Percentiles rank a stretch among this genome's conserved stretches.
Evolutionary conservation across 2,797 vertebrate species (phyloP).

Genomic region (Emys orbicularis): DNA sequence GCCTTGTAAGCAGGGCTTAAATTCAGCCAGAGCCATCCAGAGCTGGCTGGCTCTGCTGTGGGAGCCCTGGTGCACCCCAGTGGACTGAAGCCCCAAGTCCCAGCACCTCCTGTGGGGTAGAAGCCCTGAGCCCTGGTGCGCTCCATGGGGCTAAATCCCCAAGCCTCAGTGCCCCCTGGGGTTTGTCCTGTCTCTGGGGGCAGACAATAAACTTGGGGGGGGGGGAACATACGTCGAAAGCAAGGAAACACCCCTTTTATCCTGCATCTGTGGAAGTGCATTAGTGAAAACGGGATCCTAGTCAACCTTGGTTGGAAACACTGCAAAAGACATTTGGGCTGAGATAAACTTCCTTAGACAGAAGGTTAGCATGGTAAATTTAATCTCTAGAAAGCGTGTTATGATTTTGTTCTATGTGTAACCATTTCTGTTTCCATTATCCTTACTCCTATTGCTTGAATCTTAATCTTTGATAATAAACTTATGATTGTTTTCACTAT

Average conservation of each 20-base stretch:
- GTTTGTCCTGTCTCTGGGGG: not conserved
- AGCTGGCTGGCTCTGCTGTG: too few species aligned
- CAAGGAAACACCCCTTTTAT: not conserved
- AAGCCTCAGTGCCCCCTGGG: too few species aligned
- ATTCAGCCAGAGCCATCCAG: too few species aligned
- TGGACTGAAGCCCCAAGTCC: too few species aligned
- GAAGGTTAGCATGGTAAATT: not conserved
- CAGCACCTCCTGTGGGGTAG: too few species aligned
- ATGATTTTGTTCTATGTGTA: not conserved
- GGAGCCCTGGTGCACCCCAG: too few species aligned
- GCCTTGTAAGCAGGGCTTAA: not conserved
- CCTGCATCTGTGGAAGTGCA: not conserved
- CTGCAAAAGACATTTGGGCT: not conserved
- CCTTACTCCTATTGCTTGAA: not conserved
- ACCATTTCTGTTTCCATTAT: not conserved
- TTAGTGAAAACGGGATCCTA: not conserved
- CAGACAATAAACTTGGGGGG: not conserved
- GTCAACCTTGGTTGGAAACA: not conserved
- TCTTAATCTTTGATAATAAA: not conserved
- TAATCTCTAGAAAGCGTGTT: not conserved
- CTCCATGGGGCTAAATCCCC: too few species aligned
- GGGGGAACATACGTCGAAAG: not conserved
- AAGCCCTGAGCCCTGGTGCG: too few species aligned
- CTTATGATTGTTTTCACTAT: not conserved
- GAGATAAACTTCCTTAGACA: not conserved